Evolutionary conservation across 1,140 invertebrate species (phyloP).

Genomic region (Drosophila equinoxialis): DNA sequence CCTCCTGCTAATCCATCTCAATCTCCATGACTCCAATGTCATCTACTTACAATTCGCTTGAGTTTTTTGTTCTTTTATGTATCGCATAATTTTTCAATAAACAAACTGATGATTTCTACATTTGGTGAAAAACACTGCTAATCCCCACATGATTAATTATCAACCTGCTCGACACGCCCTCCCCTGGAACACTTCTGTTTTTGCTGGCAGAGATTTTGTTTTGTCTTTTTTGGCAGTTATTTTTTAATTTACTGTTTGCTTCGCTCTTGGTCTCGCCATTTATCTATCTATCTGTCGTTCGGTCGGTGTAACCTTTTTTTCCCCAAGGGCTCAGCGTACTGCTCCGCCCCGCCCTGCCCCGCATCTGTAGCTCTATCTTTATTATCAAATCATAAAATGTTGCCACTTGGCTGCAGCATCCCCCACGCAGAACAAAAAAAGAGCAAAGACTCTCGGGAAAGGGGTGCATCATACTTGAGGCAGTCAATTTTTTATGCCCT

Average conservation of each 20-base stretch:
- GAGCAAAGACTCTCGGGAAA: constrained; percentile 35
- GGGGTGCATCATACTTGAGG: constrained; percentile 54
- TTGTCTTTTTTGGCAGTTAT: constrained; percentile 33
- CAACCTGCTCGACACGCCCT: constrained; percentile 61
- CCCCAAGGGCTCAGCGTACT: constrained; percentile 27
- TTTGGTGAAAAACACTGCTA: constrained; percentile 53
- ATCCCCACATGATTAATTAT: constrained; percentile 81
- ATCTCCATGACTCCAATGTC: constrained; percentile 18
- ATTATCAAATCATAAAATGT: constrained; percentile 83
- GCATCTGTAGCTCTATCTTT: constrained; percentile 58
- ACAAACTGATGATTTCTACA: constrained; percentile 68
- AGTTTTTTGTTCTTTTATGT: constrained; percentile 44
- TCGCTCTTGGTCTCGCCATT: neutral
- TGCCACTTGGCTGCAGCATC: constrained; percentile 73
- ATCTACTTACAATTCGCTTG: neutral
- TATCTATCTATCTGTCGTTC: neutral
- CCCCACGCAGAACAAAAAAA: constrained; percentile 28
- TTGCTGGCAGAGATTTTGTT: constrained; percentile 39
- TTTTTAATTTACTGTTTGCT: constrained; percentile 72
- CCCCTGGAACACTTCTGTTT: constrained; percentile 30
- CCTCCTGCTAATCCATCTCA: constrained; percentile 25
- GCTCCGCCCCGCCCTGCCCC: neutral
- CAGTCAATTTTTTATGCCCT: constrained; percentile 69
- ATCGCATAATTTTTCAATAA: constrained; percentile 71
- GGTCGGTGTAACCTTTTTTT: constrained; percentile 11